Evolutionary conservation across 2,888 invertebrate species (phyloP).

Genomic region (Eupithecia exiguata): DNA sequence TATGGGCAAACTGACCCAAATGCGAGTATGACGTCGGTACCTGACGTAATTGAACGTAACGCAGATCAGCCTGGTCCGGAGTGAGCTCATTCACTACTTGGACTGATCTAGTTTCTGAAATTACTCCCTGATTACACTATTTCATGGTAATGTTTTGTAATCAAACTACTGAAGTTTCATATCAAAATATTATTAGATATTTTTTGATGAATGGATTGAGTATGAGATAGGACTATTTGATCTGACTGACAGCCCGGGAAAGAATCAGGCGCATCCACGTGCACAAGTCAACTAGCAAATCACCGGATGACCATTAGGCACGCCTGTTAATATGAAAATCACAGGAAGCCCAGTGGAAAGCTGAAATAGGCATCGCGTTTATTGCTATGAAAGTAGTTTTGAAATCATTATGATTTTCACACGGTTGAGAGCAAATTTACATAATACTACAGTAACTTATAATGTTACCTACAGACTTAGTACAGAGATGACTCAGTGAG

Average conservation of each 20-base stretch:
- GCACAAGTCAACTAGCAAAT: conserved; percentile 44
- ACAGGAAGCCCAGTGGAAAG: conserved; percentile 46
- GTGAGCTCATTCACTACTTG: conserved; percentile 59
- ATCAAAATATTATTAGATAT: conserved; percentile 2
- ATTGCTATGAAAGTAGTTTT: conserved; percentile 39
- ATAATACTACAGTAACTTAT: conserved; percentile 1
- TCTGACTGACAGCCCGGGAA: conserved; percentile 13
- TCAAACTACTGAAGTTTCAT: conserved; percentile 32
- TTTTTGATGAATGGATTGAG: not conserved
- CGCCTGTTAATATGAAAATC: conserved; percentile 46
- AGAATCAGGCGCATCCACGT: conserved; percentile 32
- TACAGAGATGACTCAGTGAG: conserved; percentile 19
- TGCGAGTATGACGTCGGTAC: conserved; percentile 69
- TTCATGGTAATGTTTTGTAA: conserved; percentile 31
- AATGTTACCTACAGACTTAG: not conserved
- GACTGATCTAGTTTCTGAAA: conserved; percentile 59
- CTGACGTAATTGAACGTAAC: conserved; percentile 71
- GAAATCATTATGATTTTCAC: conserved; percentile 26
- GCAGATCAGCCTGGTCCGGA: conserved; percentile 50
- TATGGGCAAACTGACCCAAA: conserved; percentile 77
- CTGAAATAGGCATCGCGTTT: conserved; percentile 37
- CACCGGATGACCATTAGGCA: conserved; percentile 44
- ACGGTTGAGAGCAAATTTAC: conserved; percentile 10
- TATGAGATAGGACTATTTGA: conserved; percentile 17
- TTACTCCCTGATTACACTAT: conserved; percentile 36